Conservation (phyloP, 2,888 invertebrate species). For the Apoda limacodes region DNA sequence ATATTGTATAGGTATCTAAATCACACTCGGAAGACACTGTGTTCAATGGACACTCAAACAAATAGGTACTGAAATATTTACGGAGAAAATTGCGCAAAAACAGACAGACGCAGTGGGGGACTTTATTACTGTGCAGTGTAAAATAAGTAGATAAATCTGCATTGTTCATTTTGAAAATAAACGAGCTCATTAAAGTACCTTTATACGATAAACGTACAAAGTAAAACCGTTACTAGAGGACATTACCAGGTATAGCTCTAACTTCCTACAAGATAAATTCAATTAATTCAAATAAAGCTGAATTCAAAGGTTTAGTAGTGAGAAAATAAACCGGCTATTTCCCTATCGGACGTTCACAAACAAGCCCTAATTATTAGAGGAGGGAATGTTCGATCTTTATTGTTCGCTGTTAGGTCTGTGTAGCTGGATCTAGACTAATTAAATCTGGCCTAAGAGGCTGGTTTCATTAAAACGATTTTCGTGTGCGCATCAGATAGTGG, state of each 20-base stretch:
- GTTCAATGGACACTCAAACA: too few relatives aligned
- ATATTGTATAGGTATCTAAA: too few relatives aligned
- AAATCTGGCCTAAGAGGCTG: conserved; percentile 31
- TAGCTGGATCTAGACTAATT: conserved; percentile 57
- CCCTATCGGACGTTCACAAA: conserved; percentile 43
- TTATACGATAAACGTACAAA: too few relatives aligned
- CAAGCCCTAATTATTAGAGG: conserved; percentile 58
- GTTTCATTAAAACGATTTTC: conserved; percentile 61
- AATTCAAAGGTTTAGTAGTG: conserved; percentile 21
- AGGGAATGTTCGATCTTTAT: conserved; percentile 62
- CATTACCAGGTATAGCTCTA: conserved; percentile 14
- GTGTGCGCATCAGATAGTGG: conserved; percentile 57
- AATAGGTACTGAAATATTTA: too few relatives aligned
- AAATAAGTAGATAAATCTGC: too few relatives aligned
- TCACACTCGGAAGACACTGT: too few relatives aligned
- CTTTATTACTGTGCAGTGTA: too few relatives aligned
- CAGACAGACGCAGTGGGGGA: too few relatives aligned
- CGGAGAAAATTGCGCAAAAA: too few relatives aligned
- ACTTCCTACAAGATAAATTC: conserved; percentile 49
- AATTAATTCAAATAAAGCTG: conserved; percentile 56
- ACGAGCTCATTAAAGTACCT: too few relatives aligned
- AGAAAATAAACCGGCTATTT: conserved; percentile 25
- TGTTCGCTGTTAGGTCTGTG: conserved; percentile 40
- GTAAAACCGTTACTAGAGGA: too few relatives aligned
- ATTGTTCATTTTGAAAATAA: too few relatives aligned